Base-by-base conservation (phyloP, 1,140 invertebrate species). In the Planococcus citri region DNA sequence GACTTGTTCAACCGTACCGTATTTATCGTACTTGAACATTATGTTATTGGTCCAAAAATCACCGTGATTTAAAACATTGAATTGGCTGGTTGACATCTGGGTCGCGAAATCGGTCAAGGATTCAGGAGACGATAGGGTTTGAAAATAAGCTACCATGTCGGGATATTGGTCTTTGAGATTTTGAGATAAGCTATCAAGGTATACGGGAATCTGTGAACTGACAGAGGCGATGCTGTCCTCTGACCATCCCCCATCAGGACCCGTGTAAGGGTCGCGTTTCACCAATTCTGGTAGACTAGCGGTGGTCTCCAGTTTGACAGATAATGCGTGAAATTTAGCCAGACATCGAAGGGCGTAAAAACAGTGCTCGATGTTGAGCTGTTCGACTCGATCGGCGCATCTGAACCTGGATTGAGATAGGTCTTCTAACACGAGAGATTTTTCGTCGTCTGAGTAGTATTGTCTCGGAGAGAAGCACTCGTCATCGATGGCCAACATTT, bases 31-130 rank as follows among this genome's bases (percentile, higher is more conserved):
- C 64, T 81, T 79, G 74, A 88, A 88, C 0, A 88, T 74, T 72
- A 89, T 83, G 76, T 89, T 89, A 72, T 89, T 89, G 0, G 86
- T 87, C 88, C 88, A 89, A 74, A 86, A 88, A 71, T 89, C 87
- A 0, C 88, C 88, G 72, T 89, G 88, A 71, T 85, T 84, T 70
- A 89, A 85, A 6, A 87, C 85, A 0, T 85, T 84, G 22, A 88
- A 75, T 0, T 84, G 82, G 41, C 4, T 9, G 29, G 29, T 6
- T 33, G 12, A 33, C 29, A 33, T 33, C 29, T 33, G 4, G 29
- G 12, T 33, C 29, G 29, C 29, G 29, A 33, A 33, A 33, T 12
- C 12, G 4, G 4, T 20, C 41, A 51, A 9, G 10, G 33, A 37
- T 37, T 37, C 33, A 6, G 6, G 14, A 37, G n/a, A n/a, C n/a